These are phyloP conservation scores for Selenia dentaria DNA, from an alignment of 2,888 invertebrate genomes.

Conservation along the genomic window DNA sequence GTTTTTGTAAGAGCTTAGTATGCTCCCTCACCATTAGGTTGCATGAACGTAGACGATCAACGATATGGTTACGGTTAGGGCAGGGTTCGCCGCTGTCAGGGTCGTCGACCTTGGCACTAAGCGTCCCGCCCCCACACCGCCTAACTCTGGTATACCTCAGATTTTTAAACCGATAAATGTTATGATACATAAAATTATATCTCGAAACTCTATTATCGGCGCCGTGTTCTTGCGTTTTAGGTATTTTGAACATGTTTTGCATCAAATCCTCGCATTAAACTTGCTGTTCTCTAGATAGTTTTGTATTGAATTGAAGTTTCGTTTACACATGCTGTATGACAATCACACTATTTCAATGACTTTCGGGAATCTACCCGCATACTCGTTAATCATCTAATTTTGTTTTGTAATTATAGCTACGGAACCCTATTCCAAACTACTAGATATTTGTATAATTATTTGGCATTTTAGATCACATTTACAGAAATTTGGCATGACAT, in stretches of 20 bases:
- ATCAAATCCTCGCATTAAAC: too few relatives aligned
- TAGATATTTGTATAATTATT: too few relatives aligned
- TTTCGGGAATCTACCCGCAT: too few relatives aligned
- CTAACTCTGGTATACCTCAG: constrained; percentile 5
- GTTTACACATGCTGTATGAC: too few relatives aligned
- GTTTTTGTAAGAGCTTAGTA: constrained; percentile 7
- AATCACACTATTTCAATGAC: too few relatives aligned
- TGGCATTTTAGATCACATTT: too few relatives aligned
- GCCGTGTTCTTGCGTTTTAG: constrained; percentile 1
- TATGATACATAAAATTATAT: constrained; percentile 16
- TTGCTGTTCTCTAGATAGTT: too few relatives aligned
- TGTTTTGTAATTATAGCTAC: too few relatives aligned
- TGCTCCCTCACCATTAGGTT: constrained; percentile 10
- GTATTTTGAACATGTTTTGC: not conserved
- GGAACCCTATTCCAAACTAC: too few relatives aligned
- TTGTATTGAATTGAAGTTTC: too few relatives aligned
- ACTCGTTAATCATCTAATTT: too few relatives aligned
- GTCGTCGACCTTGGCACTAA: constrained; percentile 16
- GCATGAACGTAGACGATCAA: constrained; percentile 19
- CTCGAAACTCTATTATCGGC: constrained; percentile 6
- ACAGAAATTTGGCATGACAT: too few relatives aligned
- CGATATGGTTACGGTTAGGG: constrained; percentile 12
- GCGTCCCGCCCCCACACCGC: constrained; percentile 2
- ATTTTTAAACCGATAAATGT: constrained; percentile 17
- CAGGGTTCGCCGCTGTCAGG: constrained; percentile 14